Conservation (phyloP, 2,113 vertebrate species). For the Felis chaus region DNA sequence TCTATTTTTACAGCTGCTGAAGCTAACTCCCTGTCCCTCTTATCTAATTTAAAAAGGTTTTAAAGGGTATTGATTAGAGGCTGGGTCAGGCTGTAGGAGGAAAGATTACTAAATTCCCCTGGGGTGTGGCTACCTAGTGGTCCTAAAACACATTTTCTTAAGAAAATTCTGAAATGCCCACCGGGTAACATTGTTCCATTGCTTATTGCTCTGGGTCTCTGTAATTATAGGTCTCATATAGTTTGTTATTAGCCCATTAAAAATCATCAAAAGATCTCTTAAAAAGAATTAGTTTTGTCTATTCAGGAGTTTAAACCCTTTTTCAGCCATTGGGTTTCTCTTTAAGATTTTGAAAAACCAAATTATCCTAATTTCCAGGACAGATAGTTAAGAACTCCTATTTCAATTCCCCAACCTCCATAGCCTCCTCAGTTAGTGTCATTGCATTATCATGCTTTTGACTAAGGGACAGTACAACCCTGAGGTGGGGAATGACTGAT, state of each 20-base stretch:
- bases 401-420: slow-evolving; percentile 17
- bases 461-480: slow-evolving; percentile 63
- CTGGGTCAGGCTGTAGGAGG: neutral
- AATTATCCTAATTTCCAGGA: slow-evolving; percentile 57
- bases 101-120: neutral
- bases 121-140: neutral
- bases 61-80: neutral
- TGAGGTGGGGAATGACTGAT: slow-evolving; percentile 40
- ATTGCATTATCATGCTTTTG: slow-evolving; percentile 38
- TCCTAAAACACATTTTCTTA: neutral
- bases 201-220: neutral
- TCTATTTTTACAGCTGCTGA: neutral
- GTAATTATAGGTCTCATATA: neutral
- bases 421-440: neutral
- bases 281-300: slow-evolving; percentile 39
- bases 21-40: neutral
- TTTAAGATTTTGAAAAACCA: slow-evolving; percentile 35
- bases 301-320: neutral
- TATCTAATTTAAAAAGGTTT: neutral
- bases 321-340: slow-evolving; percentile 29
- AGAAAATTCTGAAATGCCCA: neutral
- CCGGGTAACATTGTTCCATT: neutral
- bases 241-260: slow-evolving; percentile 42
- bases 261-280: slow-evolving; percentile 53
- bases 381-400: neutral